Evolutionary conservation across 2,888 invertebrate genomes (phyloP), one percentile per base, ranked within the genome.

Genomic region (Cataglyphis albicans): DNA sequence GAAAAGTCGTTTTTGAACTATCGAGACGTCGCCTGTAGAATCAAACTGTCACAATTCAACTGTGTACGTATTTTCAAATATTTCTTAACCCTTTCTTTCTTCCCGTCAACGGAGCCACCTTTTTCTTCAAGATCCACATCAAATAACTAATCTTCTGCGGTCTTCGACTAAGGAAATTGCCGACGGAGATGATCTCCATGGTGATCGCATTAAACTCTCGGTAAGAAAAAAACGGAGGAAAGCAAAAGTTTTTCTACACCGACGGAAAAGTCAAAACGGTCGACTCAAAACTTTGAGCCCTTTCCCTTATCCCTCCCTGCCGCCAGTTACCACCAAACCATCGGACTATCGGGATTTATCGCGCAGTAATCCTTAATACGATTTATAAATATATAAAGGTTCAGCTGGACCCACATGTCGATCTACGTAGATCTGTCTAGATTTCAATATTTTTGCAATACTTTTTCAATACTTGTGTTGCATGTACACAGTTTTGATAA

Each of bases 311-410:
- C 29, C 29, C 0, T 29, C 29, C 29, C 2, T 29, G 29, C 29
- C 29, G 2, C 6, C 35, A 6, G 35, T 35, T 35, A 25, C 32
- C 59, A 7, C 15, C 6, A 65, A 41, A 41, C 29, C 44, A 72
- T 29, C 55, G 76, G 29, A 72, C 55, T 75, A 52, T 59, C 55
- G 63, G 55, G 81, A 68, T 65, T 55, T 52, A n/a, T 52, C n/a
- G 29, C 1, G 57, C 25, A 57, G 32, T 55, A 75, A 35, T 15
- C 48, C 70, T 86, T 91, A 92, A 92, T 90, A 90, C 91, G 92
- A 92, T 92, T 92, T 90, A 74, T 25, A 80, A 89, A 90, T 89
- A 91, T 91, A 91, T 3, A 88, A 91, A 91, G 91, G 92, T 92
- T 92, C 92, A 92, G 91, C 88, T 88, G 85, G 86, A 81, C 38